Evolutionary conservation across 2,113 vertebrate species (phyloP).

Genomic region (Eleginops maclovinus): DNA sequence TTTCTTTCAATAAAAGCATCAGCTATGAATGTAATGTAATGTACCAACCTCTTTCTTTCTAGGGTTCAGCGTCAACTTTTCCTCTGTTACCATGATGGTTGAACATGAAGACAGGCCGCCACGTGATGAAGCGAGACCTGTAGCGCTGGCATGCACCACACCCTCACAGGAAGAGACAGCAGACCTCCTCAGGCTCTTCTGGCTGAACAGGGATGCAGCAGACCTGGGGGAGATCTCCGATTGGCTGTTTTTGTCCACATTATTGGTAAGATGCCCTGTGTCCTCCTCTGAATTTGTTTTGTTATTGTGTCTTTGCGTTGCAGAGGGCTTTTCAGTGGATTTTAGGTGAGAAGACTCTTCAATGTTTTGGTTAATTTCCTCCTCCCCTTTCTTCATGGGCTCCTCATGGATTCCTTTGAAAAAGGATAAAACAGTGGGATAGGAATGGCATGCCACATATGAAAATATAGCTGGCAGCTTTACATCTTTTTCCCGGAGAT

Average conservation of each 20-base stretch:
- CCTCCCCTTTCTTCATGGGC: not conserved
- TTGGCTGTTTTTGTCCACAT: not conserved
- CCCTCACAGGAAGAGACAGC: conserved; percentile 17
- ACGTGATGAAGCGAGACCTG: conserved; percentile 15
- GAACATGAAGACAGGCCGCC: conserved; percentile 54
- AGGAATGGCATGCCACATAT: not conserved
- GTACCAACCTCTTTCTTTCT: conserved; percentile 46
- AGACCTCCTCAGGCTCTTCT: conserved; percentile 29
- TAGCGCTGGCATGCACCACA: not conserved
- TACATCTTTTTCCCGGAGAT: not conserved
- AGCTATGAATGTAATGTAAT: too few relatives aligned
- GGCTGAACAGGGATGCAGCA: conserved; percentile 3
- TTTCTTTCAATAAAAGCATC: too few relatives aligned
- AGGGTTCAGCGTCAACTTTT: conserved; percentile 63
- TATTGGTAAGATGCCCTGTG: not conserved
- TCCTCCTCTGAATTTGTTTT: not conserved
- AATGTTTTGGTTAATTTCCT: not conserved
- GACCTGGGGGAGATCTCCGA: conserved; percentile 38
- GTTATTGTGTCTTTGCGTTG: not conserved
- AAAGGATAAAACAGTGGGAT: conserved; percentile 21
- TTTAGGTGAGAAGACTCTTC: conserved; percentile 10
- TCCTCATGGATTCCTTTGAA: not conserved
- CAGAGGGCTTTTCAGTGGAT: not conserved
- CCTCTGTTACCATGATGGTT: conserved; percentile 50
- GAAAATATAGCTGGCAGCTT: not conserved